A percentile compares a stretch with the other conserved stretches of the same genome.
phyloP scores from a whole-genome alignment of 2,888 invertebrate species.

The Drosophila suboccidentalis region DNA sequence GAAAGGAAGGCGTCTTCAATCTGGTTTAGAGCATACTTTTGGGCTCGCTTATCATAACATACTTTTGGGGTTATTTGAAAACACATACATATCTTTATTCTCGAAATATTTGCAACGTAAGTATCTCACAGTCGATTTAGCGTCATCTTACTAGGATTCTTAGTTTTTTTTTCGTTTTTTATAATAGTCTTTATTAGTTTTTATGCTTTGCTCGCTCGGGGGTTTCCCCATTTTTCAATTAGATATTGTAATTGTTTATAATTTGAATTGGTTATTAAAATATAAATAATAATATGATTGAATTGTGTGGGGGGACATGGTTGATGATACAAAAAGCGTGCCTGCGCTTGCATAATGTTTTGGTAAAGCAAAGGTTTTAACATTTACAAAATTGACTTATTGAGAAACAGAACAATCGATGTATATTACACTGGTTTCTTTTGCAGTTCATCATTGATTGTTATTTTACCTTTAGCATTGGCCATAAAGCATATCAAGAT shows the following conservation, averaged over 20 bases:
- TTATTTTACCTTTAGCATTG: conserved; percentile 55
- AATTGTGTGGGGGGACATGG: conserved; percentile 24
- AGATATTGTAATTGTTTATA: conserved; percentile 39
- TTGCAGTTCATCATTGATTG: conserved; percentile 22
- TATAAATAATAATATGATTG: conserved; percentile 43
- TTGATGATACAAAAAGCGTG: conserved; percentile 54
- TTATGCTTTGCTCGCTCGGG: conserved; percentile 41
- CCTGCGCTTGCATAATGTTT: conserved; percentile 38
- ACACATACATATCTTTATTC: conserved; percentile 47
- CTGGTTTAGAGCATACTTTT: background rate
- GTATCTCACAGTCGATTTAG: conserved; percentile 31
- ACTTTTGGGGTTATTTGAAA: conserved; percentile 40
- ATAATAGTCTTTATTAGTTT: conserved; percentile 55
- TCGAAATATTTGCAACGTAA: conserved; percentile 30
- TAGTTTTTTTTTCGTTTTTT: conserved; percentile 20
- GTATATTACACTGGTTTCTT: conserved; percentile 50
- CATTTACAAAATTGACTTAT: conserved; percentile 31
- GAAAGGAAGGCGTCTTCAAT: too few species aligned
- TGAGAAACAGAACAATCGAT: conserved; percentile 53
- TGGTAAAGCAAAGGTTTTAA: conserved; percentile 27
- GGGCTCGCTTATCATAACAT: conserved; percentile 12
- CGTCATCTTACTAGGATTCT: conserved; percentile 18
- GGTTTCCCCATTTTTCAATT: conserved; percentile 33
- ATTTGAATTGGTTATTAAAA: conserved; percentile 43
- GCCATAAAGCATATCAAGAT: conserved; percentile 41